Evolutionary conservation across 1,140 invertebrate species (phyloP), one percentile per base, ranked within the genome.

Genomic region (Ptiloglossa arizonensis): DNA sequence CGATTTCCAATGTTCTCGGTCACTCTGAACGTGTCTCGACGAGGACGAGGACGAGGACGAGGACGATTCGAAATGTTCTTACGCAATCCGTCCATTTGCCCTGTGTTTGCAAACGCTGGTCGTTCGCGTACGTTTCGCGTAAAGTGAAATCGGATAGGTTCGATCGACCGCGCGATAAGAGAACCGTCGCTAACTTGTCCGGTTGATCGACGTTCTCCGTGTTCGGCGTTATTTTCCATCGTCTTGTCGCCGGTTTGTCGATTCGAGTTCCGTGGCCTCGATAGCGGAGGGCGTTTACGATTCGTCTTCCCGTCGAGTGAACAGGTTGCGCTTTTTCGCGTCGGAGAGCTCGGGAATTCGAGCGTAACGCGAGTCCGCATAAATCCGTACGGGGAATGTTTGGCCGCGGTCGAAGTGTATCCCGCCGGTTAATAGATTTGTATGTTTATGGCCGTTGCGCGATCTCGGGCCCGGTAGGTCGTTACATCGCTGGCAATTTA

Each of bases 341-440:
- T 41, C 4, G 38, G 1, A 1, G 13, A 5, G 5, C n/a, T 19
- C 32, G 46, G n/a, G n/a, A n/a, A 24, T 35, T 41, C 46, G 17
- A 15, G 11, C 5, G 19, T 52, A 38, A 72, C 38, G 32, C 50
- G 22, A 1, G 1, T 15, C 15, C 35, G 0, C 35, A 54, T 57
- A 75, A 68, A 75, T 67, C 22, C 44, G 29, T 22, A 24, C 13
- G 5, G 8, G 8, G 32, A 8, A 63, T 24, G 9, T 46, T 75
- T 35, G 62, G 48, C n/a, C 50, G 5, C 29, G 15, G 8, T 0
- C 24, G 19, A 35, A 66, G 24, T 24, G 32, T 44, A n/a, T n/a
- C n/a, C 50, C 62, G 6, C n/a, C 17, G 70, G 70, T 22, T 75
- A 75, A 75, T 67, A 75, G 63, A 75, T 75, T 67, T 35, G 50